These are phyloP conservation scores for Stenotaenia linearis DNA, from an alignment of 2,888 invertebrate species.

Conservation along the genomic window DNA sequence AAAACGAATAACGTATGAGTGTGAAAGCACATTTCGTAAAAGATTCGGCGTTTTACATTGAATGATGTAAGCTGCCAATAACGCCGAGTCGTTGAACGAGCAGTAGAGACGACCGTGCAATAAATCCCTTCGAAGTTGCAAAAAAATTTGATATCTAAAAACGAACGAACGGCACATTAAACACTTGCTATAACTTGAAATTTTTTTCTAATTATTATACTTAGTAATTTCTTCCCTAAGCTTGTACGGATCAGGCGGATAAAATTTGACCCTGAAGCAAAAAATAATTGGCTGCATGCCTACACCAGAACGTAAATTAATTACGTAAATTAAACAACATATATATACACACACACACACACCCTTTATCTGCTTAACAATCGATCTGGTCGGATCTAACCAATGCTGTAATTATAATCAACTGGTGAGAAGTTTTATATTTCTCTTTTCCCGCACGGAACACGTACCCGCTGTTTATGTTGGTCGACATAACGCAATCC, in stretches of 20 bases:
- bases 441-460: too few relatives aligned
- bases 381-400: conserved; percentile 84
- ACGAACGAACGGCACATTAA: too few relatives aligned
- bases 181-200: too few relatives aligned
- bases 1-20: too few relatives aligned
- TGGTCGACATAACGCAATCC: conserved; percentile 86
- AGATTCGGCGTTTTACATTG: conserved; percentile 73
- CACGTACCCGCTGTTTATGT: conserved; percentile 83
- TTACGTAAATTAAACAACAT: too few relatives aligned
- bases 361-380: conserved; percentile 89
- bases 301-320: conserved; percentile 54
- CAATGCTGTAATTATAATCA: too few relatives aligned
- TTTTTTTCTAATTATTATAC: conserved; percentile 41
- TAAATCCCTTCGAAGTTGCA: conserved; percentile 88
- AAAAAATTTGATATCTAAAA: conserved; percentile 75
- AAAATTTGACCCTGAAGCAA: conserved; percentile 95
- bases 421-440: too few relatives aligned
- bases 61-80: conserved; percentile 82
- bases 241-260: conserved; percentile 88
- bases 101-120: conserved; percentile 92
- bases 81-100: conserved; percentile 78
- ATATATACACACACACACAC: too few relatives aligned
- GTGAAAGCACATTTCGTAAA: too few relatives aligned
- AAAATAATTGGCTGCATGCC: conserved; percentile 87
- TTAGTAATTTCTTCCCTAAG: conserved; percentile 90